Evolutionary conservation across 1,140 invertebrate genomes (phyloP), one percentile per base, ranked within the genome.

Genomic region (Nephila pilipes): DNA sequence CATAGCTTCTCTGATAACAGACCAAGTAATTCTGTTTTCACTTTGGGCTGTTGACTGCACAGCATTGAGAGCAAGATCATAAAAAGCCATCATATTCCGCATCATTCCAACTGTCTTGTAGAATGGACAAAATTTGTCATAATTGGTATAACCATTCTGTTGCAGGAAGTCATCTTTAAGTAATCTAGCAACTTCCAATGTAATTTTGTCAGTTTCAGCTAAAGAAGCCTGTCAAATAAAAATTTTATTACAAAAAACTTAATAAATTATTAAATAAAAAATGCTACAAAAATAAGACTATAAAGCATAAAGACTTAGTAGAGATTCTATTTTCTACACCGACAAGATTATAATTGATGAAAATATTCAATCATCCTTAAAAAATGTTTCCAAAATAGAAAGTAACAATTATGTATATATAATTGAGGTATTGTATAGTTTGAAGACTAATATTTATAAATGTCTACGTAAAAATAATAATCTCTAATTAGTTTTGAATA

Each of bases 21-120:
- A 97, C 99, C 99, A 99, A 89, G 99, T 99, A 95, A 99, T 98
- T 96, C 99, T 99, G 96, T 99, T 99, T 95, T 99, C 99, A 83
- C 98, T 99, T 96, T 99, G 99, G 29, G 99, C 98, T 46, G 99
- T 99, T 83, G 98, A 97, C 96, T 99, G 99, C 5, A 99, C 99
- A 14, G 99, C 98, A 95, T 99, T 99, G 93, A 98, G 97, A 18
- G 99, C 97, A 97, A 99, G 97, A 95, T 99, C 99, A 95, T 99
- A 99, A 96, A 99, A 99, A 55, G 98, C 97, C 95, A 99, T 99
- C 96, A 99, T 99, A 96, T 99, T 99, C 95, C 97, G 97, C 95
- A 99, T 95, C 99, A 99, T 99, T 94, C 98, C 99, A 22, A 99
- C 98, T 46, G 99, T 99, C 96, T 99, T 99, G 97, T 99, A 99